Percentiles rank a stretch among this genome's conserved stretches.
Conservation (phyloP, 2,797 vertebrate species). For the Liasis olivaceus region DNA sequence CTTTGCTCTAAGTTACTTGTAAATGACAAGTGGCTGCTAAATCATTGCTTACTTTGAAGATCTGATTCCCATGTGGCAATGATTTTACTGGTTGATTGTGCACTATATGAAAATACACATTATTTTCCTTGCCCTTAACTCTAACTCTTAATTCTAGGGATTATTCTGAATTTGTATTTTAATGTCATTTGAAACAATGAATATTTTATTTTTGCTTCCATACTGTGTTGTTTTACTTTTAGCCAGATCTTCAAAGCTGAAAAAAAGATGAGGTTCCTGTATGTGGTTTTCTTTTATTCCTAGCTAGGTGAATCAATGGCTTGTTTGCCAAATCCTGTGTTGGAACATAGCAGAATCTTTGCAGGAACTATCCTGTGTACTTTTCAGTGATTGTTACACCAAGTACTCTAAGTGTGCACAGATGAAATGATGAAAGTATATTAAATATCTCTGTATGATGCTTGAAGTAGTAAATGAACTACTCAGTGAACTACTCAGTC, state of each 20-base stretch:
- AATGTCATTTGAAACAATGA: neutral
- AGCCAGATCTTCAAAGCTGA: neutral
- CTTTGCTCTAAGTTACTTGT: neutral
- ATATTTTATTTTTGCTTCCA: neutral
- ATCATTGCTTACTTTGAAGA: neutral
- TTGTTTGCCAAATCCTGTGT: too few species aligned
- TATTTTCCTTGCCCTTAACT: neutral
- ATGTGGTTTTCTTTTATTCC: neutral
- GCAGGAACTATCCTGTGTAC: neutral
- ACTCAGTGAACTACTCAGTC: neutral
- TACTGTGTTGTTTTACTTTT: neutral
- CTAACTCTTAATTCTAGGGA: too few species aligned
- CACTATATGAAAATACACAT: neutral
- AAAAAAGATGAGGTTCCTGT: neutral
- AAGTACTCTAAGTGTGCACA: neutral
- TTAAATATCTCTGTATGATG: neutral
- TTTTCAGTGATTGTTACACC: neutral
- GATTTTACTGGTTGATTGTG: neutral
- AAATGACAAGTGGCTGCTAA: neutral
- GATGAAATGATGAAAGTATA: neutral
- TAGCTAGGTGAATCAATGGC: neutral
- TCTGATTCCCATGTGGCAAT: neutral
- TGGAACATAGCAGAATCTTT: neutral
- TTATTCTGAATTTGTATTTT: neutral
- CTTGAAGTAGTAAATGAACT: neutral